Conservation (phyloP, 1,140 invertebrate species). For the Trichomalopsis sarcophagae region DNA sequence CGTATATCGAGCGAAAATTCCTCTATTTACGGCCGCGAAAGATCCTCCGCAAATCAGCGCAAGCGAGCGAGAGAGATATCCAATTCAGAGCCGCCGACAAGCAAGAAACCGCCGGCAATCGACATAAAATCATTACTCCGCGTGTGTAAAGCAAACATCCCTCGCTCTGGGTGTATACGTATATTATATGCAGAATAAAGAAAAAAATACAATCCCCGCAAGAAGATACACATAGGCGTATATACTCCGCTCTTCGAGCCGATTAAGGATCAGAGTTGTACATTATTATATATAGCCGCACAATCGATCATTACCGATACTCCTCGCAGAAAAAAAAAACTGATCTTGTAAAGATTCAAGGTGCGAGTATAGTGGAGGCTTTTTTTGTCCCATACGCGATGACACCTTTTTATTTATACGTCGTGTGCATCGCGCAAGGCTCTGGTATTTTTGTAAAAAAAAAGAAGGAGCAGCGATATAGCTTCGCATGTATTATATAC, state of each 20-base stretch:
- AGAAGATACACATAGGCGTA: not conserved
- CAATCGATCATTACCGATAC: not conserved
- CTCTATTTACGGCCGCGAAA: conserved; percentile 7
- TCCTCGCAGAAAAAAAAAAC: not conserved
- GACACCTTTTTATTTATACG: not conserved
- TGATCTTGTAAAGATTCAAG: not conserved
- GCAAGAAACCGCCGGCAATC: not conserved
- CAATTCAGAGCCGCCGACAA: conserved; percentile 24
- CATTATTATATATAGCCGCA: not conserved
- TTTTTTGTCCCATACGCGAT: not conserved
- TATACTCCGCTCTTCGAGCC: not conserved
- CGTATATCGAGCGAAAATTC: conserved; percentile 24
- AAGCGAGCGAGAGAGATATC: not conserved
- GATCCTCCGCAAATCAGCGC: conserved; percentile 27
- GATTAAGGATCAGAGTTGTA: not conserved
- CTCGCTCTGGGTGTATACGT: not conserved
- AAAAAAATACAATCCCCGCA: not conserved
- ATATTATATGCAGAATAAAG: too few relatives aligned
- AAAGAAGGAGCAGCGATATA: not conserved
- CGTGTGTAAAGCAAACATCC: conserved; percentile 21
- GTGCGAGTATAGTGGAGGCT: not conserved
- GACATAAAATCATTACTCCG: conserved; percentile 32
- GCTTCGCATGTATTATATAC: too few relatives aligned
- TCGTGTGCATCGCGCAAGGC: too few relatives aligned
- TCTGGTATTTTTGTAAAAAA: not conserved